Base-by-base conservation (phyloP, 2,113 vertebrate species). In the Nesospiza acunhae region DNA sequence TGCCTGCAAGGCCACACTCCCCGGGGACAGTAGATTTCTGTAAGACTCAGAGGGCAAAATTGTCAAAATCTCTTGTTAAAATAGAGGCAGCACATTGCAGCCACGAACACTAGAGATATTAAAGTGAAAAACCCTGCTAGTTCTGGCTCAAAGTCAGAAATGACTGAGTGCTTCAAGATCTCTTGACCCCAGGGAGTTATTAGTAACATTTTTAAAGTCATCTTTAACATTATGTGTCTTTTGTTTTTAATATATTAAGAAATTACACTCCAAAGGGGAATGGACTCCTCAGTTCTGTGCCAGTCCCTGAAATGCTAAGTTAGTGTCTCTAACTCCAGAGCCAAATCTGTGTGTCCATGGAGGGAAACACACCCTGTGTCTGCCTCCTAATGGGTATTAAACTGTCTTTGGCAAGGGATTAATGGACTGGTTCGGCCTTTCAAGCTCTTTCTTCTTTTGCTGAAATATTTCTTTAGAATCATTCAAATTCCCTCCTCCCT, bases 181-280 rank as follows among this genome's bases (percentile, higher is more conserved):
- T 76, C 47, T 46, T 87, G 64, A 93, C 77, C 84, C 55, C 37
- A 6, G 53, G 76, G 94, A 87, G 76, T 83, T 91, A 93, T 94
- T 93, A 90, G 76, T 20, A 90, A 77, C 37, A 55, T 69, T 89
- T 69, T 64, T 81, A 69, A 97, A 94, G 70, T 60, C 7, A 90
- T 92, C 88, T 90, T 73, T 55, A 91, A 94, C 80, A 83, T 90
- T 90, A 87, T 64, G 49, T 82, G 37, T 41, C 87, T 92, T 66
- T 94, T 82, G 69, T 62, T 92, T 91, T 91, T 87, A 94, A 88
- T 88, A 68, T 44, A 78, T 92, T 83, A 82, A 78, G 68, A 88
- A 95, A 92, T 81, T 78, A 84, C 33, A 69, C 15, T 80, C 72
- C 63, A 84, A 89, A 92, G 89, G 89, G 76, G 64, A 94, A 88